Evolutionary conservation across 2,888 invertebrate species (phyloP), one percentile per base, ranked within the genome.

Genomic region (Troglohyphantes excavatus): DNA sequence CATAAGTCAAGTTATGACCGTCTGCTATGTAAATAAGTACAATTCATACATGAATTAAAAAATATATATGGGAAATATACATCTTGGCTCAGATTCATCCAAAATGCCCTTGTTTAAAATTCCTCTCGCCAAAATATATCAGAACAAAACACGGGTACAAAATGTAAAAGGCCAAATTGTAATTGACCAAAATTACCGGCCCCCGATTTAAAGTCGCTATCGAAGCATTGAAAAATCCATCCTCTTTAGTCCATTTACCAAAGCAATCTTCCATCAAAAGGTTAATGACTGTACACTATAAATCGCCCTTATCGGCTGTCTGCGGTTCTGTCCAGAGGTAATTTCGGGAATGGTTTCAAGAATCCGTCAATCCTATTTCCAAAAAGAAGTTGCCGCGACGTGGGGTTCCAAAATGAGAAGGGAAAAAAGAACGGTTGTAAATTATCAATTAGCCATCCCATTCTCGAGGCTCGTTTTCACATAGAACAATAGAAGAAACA

Each of bases 371-470:
- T 76, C 65, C 61, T 63, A 65, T 63, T 65, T 78, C 61, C n/a
- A 78, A 78, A 65, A 33, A 39, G 23, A 26, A 63, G 65, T 33
- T 63, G 26, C 78, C 43, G 43, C 33, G 23, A 26, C 13, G 17
- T 39, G 26, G 26, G 21, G 23, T 43, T 43, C 61, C 27, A 17
- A 53, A 2, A 72, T 17, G 68, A 29, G 61, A n/a, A n/a, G n/a
- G 13, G 5, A 53, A 78, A 63, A 79, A 86, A 79, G 23, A 33
- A 29, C n/a, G 68, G 63, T 43, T 63, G 39, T 78, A 86, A 86
- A 78, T 86, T 86, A 86, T 86, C 78, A 86, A 76, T 84, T 84
- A 75, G 68, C 27, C 21, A 68, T 65, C 53, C 39, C 65, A 39
- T 43, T 78, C 78, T 23, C 33, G n/a, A 13, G 19, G 43, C 27